phyloP scores from a whole-genome alignment of 1,140 invertebrate species.

The Gonatopus flavifemur region DNA sequence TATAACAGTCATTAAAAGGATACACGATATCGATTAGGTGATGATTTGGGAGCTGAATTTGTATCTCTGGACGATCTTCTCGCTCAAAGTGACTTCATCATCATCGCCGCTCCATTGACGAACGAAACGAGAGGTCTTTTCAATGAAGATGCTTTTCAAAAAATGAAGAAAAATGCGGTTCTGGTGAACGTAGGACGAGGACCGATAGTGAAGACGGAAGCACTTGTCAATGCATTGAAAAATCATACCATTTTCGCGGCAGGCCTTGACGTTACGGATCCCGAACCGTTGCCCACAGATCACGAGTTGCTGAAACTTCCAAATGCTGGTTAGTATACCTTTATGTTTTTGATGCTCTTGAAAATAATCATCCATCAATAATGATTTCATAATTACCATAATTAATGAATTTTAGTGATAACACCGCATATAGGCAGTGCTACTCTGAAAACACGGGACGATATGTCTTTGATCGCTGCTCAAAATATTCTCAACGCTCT shows the following conservation, averaged over 20 bases:
- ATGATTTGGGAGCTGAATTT: conserved; percentile 66
- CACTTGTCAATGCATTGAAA: conserved; percentile 72
- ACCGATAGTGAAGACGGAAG: conserved; percentile 74
- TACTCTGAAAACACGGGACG: conserved; percentile 72
- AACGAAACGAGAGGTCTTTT: conserved; percentile 73
- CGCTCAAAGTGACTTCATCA: conserved; percentile 74
- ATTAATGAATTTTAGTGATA: conserved; percentile 68
- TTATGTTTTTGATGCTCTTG: conserved; percentile 3
- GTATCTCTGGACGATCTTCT: conserved; percentile 73
- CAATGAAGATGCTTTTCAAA: conserved; percentile 67
- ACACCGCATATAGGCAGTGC: conserved; percentile 87
- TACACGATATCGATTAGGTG: conserved; percentile 47
- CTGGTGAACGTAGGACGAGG: conserved; percentile 82
- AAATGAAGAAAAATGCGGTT: conserved; percentile 79
- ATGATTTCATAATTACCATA: conserved; percentile 12
- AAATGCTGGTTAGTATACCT: conserved; percentile 70
- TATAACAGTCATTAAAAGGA: not conserved
- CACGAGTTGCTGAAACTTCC: conserved; percentile 74
- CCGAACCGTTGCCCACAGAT: conserved; percentile 81
- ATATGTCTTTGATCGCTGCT: conserved; percentile 78
- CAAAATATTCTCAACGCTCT: conserved; percentile 80
- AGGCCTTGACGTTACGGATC: conserved; percentile 86
- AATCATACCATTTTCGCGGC: conserved; percentile 76
- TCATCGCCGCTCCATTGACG: conserved; percentile 70
- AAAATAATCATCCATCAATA: not conserved